These are phyloP conservation scores for Campoplex nolae DNA, from an alignment of 2,888 invertebrate species.

Conservation along the genomic window DNA sequence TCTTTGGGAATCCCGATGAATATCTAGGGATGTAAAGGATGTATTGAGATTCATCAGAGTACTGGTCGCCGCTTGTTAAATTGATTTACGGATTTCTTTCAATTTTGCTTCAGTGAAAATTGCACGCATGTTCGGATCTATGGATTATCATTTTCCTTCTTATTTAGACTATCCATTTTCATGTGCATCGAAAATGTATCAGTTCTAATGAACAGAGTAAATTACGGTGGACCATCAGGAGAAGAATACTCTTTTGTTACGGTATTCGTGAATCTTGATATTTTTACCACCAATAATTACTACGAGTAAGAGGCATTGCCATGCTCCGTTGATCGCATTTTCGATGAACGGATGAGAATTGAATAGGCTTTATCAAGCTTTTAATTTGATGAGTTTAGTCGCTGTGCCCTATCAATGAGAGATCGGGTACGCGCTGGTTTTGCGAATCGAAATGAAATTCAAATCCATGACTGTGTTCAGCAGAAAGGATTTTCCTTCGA, in stretches of 20 bases:
- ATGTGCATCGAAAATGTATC: background rate
- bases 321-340: conserved; percentile 54
- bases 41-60: background rate
- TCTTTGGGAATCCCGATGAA: conserved; percentile 53
- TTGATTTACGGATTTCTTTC: background rate
- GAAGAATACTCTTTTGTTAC: background rate
- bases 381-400: conserved; percentile 73
- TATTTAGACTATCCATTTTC: background rate
- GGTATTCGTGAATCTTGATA: background rate
- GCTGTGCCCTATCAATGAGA: conserved; percentile 66
- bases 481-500: background rate
- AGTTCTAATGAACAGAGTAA: background rate
- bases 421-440: background rate
- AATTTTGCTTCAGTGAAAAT: background rate
- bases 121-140: background rate
- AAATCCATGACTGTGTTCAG: background rate
- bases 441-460: background rate
- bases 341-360: conserved; percentile 58
- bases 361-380: conserved; percentile 71
- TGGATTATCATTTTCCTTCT: background rate
- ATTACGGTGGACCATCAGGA: background rate
- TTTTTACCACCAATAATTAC: conserved; percentile 9
- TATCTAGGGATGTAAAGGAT: conserved; percentile 5
- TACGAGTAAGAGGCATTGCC: background rate
- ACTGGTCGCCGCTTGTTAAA: too few species aligned